Base-by-base conservation (phyloP, 2,113 vertebrate species). In the Epinephelus cyanopodus region DNA sequence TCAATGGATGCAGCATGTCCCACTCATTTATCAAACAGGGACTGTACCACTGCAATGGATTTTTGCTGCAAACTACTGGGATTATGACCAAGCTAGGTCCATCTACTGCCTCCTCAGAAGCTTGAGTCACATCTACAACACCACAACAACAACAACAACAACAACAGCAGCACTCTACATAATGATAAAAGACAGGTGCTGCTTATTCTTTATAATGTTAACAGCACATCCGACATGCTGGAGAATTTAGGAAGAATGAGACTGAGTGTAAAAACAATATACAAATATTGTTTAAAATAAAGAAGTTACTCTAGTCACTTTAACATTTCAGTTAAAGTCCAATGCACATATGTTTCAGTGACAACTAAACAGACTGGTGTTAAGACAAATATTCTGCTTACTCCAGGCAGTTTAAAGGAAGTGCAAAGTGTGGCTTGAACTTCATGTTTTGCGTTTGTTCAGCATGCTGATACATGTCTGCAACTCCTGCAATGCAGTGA, bases 1-100 rank as follows among this genome's bases (percentile, higher is more conserved):
- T 89, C 84, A 91, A 90, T 86, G 61, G 68, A 83, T 85, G 82
- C 85, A 87, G 83, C 66, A 61, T 58, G 89, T 75, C 74, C 66
- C 15, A 21, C 83, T 82, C 74, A 42, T 90, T 87, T 71, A 87
- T 86, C 81, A 79, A 72, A 42, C 69, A 76, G 39, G 75, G 57
- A 66, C 65, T 61, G 23, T 53, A n/a, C 50, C 29, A 56, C 87
- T 74, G 70, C 72, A 81, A 73, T 68, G 71, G 21, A 18, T 69
- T 56, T 63, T 67, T 47, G 48, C 70, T 72, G 72, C 62, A 78
- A 75, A 77, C 82, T 88, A 76, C 56, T 47, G 50, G 39, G 68
- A 27, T 47, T 54, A 74, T 3, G 77, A 72, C 78, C 79, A n/a
- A 8, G 8, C 63, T 29, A 53, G 33, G 54, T 23, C 65, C 17